Evolutionary conservation across 2,113 vertebrate species (phyloP).

Genomic region (Microcebus murinus): DNA sequence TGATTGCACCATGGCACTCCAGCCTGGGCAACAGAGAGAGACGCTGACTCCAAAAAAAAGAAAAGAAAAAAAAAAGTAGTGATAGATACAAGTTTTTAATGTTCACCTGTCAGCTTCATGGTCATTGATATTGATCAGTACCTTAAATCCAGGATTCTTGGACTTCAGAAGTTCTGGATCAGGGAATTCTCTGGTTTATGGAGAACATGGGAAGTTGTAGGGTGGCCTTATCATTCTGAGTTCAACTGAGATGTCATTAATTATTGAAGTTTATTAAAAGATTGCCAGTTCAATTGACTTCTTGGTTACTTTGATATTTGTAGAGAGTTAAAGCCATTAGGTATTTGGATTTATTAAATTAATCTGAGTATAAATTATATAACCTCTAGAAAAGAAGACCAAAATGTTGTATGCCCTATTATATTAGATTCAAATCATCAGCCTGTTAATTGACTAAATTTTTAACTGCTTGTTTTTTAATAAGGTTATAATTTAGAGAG

Average conservation of each 20-base stretch:
- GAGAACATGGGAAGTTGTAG: neutral
- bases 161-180: neutral
- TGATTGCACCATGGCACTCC: too few relatives aligned
- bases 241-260: neutral
- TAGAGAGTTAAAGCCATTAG: neutral
- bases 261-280: neutral
- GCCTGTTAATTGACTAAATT: neutral
- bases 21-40: too few relatives aligned
- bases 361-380: neutral
- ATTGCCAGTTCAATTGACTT: neutral
- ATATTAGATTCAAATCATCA: conserved; percentile 14
- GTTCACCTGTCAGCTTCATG: neutral
- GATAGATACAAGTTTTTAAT: neutral
- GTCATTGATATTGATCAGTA: neutral
- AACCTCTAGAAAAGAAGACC: neutral
- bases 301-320: neutral
- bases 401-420: neutral
- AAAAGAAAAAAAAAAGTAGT: neutral
- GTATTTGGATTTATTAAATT: conserved; percentile 28
- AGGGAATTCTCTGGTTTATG: neutral
- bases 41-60: too few relatives aligned
- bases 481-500: conserved; percentile 32
- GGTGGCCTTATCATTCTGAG: neutral
- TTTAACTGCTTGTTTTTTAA: conserved; percentile 10
- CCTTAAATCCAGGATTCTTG: conserved; percentile 27